Evolutionary conservation across 2,888 invertebrate genomes (phyloP).

Genomic region (Diogma glabrata): DNA sequence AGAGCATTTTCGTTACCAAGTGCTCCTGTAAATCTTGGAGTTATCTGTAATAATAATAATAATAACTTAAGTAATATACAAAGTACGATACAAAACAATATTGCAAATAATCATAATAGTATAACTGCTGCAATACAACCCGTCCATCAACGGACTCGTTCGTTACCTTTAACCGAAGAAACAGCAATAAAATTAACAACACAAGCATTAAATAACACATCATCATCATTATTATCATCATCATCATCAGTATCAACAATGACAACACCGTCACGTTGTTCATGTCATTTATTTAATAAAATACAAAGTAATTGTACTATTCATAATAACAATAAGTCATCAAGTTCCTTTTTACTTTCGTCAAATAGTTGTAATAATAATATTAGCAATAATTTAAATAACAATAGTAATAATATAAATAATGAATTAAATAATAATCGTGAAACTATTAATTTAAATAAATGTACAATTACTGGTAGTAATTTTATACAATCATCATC

Average conservation of each 20-base stretch:
- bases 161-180: constrained; percentile 52
- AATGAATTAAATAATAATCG: constrained; percentile 13
- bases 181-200: constrained; percentile 26
- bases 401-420: constrained; percentile 8
- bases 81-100: neutral
- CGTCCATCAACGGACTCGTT: constrained; percentile 55
- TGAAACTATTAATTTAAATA: constrained; percentile 7
- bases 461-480: neutral
- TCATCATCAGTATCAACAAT: neutral
- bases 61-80: neutral
- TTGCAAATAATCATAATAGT: neutral
- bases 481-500: neutral
- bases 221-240: constrained; percentile 1
- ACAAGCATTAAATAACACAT: neutral
- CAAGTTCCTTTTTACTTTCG: neutral
- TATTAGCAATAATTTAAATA: constrained; percentile 3
- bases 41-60: constrained; percentile 1
- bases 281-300: constrained; percentile 10
- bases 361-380: constrained; percentile 10
- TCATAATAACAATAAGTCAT: constrained; percentile 6
- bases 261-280: neutral
- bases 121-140: constrained; percentile 29
- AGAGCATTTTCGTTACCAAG: constrained; percentile 21
- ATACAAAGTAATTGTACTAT: constrained; percentile 10
- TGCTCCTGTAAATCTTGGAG: constrained; percentile 10